Conservation (phyloP, 1,140 invertebrate genomes). For the Oreohelix idahoensis region DNA sequence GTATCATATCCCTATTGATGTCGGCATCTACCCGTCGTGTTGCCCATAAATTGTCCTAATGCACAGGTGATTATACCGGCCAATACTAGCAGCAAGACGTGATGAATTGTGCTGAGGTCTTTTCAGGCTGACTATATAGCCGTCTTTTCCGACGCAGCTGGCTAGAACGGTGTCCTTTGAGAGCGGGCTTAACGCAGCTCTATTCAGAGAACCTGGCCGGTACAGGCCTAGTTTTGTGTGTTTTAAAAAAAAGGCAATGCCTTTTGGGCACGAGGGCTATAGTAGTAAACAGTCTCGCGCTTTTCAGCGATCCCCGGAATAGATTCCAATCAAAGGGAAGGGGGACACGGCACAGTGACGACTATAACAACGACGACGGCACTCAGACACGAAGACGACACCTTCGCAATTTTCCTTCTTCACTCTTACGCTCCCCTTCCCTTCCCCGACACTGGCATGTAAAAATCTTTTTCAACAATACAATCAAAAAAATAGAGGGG, state of each 20-base stretch:
- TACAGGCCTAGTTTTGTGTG: background rate
- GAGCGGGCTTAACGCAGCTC: background rate
- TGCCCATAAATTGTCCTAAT: background rate
- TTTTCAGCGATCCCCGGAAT: background rate
- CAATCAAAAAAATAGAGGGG: too few species aligned
- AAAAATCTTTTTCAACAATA: too few species aligned
- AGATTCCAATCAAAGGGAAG: background rate
- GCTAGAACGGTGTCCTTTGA: conserved; percentile 6
- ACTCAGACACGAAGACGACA: background rate
- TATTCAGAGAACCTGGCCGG: background rate
- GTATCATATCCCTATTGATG: conserved; percentile 6
- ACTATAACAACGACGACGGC: background rate
- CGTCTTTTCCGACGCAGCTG: background rate
- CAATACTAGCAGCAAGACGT: conserved; percentile 22
- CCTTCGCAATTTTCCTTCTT: too few species aligned
- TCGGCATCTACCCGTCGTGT: background rate
- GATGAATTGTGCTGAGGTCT: conserved; percentile 12
- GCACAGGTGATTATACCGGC: conserved; percentile 7
- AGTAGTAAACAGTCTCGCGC: conserved; percentile 18
- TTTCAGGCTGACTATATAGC: conserved; percentile 17
- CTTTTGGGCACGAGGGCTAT: background rate
- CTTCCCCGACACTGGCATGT: too few species aligned
- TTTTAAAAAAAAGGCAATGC: conserved; percentile 20
- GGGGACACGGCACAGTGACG: background rate
- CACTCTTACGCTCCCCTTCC: too few species aligned